Percentiles rank a stretch among this genome's conserved stretches.
Evolutionary conservation across 2,797 vertebrate genomes (phyloP).

Genomic region (Tolypeutes matacus): DNA sequence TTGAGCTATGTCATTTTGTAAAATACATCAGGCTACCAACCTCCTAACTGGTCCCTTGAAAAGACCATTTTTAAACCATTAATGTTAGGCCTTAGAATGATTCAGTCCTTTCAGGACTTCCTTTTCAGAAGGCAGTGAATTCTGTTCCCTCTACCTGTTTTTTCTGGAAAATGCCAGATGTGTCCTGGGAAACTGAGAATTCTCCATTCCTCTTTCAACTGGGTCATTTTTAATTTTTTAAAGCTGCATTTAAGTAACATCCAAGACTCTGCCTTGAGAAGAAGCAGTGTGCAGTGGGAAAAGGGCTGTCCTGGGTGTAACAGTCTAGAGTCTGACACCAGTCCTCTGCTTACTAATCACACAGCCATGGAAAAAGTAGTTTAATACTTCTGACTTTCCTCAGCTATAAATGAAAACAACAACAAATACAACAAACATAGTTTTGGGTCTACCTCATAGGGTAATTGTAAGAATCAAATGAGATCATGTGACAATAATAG

Average conservation of each 20-base stretch:
- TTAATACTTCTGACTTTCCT: conserved; percentile 1
- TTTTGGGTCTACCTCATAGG: neutral
- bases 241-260: conserved; percentile 49
- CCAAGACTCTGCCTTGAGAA: conserved; percentile 52
- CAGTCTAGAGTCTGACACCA: neutral
- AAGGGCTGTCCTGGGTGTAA: neutral
- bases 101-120: conserved; percentile 39
- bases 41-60: conserved; percentile 78
- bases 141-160: conserved; percentile 38
- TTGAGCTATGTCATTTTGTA: conserved; percentile 38
- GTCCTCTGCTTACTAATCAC: conserved; percentile 37
- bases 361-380: neutral
- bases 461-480: conserved; percentile 34
- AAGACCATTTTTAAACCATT: conserved; percentile 75
- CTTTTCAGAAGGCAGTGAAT: conserved; percentile 43
- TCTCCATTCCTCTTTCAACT: conserved; percentile 56
- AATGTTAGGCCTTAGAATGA: conserved; percentile 63
- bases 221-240: conserved; percentile 53
- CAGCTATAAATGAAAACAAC: conserved; percentile 1
- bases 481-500: conserved; percentile 3
- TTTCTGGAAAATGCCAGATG: neutral
- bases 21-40: conserved; percentile 69
- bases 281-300: neutral
- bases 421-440: neutral
- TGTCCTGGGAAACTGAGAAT: conserved; percentile 41